Percentiles rank a stretch among this genome's conserved stretches.
Evolutionary conservation across 2,888 invertebrate genomes (phyloP).

Genomic region (Malthinus seriepunctatus): DNA sequence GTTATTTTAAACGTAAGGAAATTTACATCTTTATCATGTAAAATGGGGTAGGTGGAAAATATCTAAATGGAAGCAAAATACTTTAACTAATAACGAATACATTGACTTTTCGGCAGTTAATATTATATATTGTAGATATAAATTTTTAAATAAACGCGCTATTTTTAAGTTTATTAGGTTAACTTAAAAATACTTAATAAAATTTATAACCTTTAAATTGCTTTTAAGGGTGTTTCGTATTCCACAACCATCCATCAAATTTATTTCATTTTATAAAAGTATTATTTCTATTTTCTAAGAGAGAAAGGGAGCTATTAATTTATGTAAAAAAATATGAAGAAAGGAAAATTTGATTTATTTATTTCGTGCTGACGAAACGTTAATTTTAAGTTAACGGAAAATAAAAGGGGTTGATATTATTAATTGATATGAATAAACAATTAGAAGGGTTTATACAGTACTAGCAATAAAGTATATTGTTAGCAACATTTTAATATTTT

Average conservation of each 20-base stretch:
- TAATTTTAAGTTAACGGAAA: conserved; percentile 6
- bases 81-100: conserved; percentile 9
- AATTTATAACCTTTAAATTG: no score
- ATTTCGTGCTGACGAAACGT: conserved; percentile 14
- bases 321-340: conserved; percentile 11
- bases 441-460: conserved; percentile 4
- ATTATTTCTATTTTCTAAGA: conserved; percentile 7
- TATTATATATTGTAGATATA: no score
- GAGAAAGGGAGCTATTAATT: conserved; percentile 9
- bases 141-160: no score
- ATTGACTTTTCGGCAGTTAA: conserved; percentile 7
- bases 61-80: conserved; percentile 10
- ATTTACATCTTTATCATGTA: conserved; percentile 15
- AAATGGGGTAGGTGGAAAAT: conserved; percentile 7
- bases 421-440: conserved; percentile 20
- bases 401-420: neutral
- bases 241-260: conserved; percentile 15
- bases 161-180: no score
- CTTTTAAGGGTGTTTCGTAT: neutral
- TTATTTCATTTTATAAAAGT: conserved; percentile 11
- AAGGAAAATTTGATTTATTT: conserved; percentile 9
- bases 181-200: no score
- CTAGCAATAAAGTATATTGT: conserved; percentile 2
- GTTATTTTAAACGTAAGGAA: conserved; percentile 10
- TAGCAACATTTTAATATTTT: conserved; percentile 41